Conservation (phyloP, 2,797 vertebrate genomes). For the Todus mexicanus region DNA sequence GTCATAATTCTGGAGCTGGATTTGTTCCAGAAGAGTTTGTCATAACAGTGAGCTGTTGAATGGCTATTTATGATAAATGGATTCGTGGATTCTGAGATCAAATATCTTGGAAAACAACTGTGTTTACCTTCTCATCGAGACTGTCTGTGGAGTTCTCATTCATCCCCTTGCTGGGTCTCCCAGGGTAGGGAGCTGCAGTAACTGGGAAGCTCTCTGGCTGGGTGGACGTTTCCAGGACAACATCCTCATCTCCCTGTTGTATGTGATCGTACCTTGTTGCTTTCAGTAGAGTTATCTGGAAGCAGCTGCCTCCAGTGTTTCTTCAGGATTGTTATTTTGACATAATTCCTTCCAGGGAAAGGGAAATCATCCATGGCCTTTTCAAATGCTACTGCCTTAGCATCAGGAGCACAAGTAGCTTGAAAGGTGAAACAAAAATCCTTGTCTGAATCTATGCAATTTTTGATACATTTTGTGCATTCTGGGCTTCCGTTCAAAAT, state of each 20-base stretch:
- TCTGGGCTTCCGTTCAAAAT: constrained; percentile 19
- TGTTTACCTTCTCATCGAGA: neutral
- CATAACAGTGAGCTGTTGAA: neutral
- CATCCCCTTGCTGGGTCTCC: neutral
- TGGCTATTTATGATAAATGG: constrained; percentile 10
- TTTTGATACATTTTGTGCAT: constrained; percentile 9
- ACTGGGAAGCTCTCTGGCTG: neutral
- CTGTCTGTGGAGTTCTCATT: neutral
- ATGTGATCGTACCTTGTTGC: neutral
- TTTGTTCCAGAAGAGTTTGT: constrained; percentile 7
- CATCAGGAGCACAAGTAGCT: neutral
- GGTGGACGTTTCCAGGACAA: neutral
- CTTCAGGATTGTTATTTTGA: neutral
- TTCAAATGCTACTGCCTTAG: neutral
- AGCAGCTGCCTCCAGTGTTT: neutral
- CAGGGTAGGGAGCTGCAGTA: neutral
- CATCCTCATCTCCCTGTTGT: neutral
- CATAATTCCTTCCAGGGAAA: neutral
- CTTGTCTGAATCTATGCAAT: neutral
- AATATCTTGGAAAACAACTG: neutral
- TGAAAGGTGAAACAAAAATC: constrained; percentile 19
- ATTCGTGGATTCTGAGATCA: neutral
- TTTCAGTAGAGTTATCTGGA: neutral
- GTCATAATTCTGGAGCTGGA: constrained; percentile 7
- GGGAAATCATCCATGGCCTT: neutral